Base-by-base conservation (phyloP, 2,113 vertebrate genomes). In the Phyllostomus hastatus region DNA sequence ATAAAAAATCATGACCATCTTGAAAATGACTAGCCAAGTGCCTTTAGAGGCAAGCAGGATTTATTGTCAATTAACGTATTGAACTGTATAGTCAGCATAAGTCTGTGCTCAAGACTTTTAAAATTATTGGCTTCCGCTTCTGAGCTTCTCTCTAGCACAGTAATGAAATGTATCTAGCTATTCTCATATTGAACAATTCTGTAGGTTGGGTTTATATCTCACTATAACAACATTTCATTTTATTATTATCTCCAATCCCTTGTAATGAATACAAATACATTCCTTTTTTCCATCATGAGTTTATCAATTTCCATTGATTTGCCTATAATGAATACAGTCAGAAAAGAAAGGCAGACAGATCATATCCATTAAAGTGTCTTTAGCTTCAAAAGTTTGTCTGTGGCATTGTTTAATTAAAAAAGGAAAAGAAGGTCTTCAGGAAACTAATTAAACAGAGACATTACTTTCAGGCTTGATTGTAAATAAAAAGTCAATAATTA, bases 21-120 rank as follows among this genome's bases (percentile, higher is more conserved):
- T 99, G 98, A 98, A 99, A 99, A 98, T 98, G 98, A 98, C 98
- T 98, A 98, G 98, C 98, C 98, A 98, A 99, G 98, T 98, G 98
- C 97, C 98, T 98, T 99, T 98, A 98, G 98, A 98, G 98, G 98
- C 97, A 98, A 98, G 98, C 93, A 97, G 98, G 98, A 99, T 99
- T 99, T 99, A 99, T 99, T 99, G 99, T 98, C 99, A 99, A 99
- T 99, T 99, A 99, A 99, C 97, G 97, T 98, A 99, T 98, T 98
- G 98, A 99, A 99, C 98, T 98, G 98, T 98, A 97, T 96, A 98
- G 98, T 99, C 98, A 99, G 99, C 98, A 98, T 98, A 98, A 98
- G 98, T 97, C 97, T 92, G 81, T 95, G 97, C 96, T 98, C 95
- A 95, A 98, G 98, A 98, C 97, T 98, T 98, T 98, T 98, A 96